phyloP scores from a whole-genome alignment of 2,888 invertebrate species.

The Mythimna lalbum region DNA sequence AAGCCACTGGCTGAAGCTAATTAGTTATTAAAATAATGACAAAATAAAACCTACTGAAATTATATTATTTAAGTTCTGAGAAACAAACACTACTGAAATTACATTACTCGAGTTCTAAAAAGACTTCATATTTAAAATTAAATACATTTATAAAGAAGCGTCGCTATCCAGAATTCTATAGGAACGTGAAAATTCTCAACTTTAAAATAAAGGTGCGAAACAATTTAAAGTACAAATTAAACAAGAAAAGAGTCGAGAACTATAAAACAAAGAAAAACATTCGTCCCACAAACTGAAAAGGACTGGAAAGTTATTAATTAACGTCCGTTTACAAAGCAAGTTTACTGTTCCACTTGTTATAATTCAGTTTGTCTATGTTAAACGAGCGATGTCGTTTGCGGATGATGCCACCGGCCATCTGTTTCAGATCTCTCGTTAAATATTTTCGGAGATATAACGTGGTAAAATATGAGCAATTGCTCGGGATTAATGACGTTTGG shows the following conservation, averaged over 20 bases:
- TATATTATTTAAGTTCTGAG: too few species aligned
- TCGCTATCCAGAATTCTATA: not conserved
- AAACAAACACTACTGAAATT: too few species aligned
- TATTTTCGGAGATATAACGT: constrained; percentile 48
- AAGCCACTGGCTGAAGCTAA: too few species aligned
- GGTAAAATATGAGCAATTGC: constrained; percentile 57
- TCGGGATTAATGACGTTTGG: constrained; percentile 55
- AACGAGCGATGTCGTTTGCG: constrained; percentile 50
- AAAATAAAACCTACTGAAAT: not conserved
- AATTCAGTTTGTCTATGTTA: constrained; percentile 49
- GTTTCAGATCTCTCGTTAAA: constrained; percentile 35
- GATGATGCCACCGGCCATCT: constrained; percentile 33
- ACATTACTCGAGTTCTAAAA: not conserved
- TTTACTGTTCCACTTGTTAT: constrained; percentile 53
- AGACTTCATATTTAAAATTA: not conserved
- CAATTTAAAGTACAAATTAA: constrained; percentile 50
- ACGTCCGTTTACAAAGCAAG: constrained; percentile 58
- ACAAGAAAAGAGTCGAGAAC: constrained; percentile 34
- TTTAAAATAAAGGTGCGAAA: constrained; percentile 42
- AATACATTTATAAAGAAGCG: not conserved
- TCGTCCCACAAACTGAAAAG: constrained; percentile 45
- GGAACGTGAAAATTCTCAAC: not conserved
- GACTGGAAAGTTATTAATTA: constrained; percentile 66
- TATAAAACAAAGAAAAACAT: constrained; percentile 57
- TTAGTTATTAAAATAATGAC: too few species aligned